Percentiles rank a stretch among this genome's conserved stretches.
Evolutionary conservation across 1,140 invertebrate species (phyloP).

Genomic region (Sitophilus oryzae): DNA sequence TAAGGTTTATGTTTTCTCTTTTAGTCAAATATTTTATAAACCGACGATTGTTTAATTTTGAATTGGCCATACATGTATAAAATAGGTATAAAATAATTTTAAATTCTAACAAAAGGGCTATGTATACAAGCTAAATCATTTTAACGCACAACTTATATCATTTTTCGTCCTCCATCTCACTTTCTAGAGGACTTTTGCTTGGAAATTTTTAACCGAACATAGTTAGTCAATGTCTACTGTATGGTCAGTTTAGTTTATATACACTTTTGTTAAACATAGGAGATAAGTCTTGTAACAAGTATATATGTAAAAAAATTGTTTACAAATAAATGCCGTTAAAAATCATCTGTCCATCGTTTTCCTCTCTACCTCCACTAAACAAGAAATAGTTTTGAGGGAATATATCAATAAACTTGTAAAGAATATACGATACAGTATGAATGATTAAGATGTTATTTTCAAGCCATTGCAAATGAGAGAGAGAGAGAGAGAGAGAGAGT

Average conservation of each 20-base stretch:
- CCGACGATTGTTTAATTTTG: constrained; percentile 1
- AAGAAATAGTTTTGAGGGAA: no score
- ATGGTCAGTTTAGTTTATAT: constrained; percentile 7
- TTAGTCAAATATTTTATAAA: constrained; percentile 1
- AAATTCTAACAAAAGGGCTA: background rate
- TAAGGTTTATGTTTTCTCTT: background rate
- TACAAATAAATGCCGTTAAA: constrained; percentile 19
- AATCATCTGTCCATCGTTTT: background rate
- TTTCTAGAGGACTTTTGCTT: background rate
- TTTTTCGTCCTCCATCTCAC: no score
- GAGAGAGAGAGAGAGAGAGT: no score
- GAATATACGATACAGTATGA: no score
- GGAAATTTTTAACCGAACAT: no score
- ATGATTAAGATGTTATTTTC: no score
- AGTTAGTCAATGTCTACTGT: background rate
- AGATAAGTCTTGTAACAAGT: constrained; percentile 10
- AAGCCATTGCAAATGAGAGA: no score
- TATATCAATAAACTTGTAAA: no score
- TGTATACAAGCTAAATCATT: no score
- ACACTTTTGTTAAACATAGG: constrained; percentile 7
- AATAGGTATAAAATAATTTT: background rate
- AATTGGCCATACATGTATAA: background rate
- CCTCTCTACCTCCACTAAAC: background rate
- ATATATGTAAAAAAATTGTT: constrained; percentile 17
- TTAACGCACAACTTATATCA: background rate